Evolutionary conservation across 2,113 vertebrate genomes (phyloP), one percentile per base, ranked within the genome.

Genomic region (Brachyhypopomus occidentalis): DNA sequence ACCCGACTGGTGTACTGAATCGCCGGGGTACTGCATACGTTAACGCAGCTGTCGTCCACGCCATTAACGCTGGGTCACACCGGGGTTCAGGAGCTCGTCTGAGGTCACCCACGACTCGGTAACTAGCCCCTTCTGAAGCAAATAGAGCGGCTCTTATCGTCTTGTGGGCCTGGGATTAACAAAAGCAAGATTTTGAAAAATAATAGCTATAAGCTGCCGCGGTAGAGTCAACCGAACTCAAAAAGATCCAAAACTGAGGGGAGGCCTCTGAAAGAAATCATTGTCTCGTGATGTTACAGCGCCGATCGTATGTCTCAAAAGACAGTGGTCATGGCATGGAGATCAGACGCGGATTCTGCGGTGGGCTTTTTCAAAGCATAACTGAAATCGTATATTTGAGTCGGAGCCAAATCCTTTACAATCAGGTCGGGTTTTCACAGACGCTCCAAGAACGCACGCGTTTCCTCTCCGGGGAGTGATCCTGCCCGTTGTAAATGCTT

Each of bases 401-500:
- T 62, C 9, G 19, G 12, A 12, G 45, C 45, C 12, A 14, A 11
- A 14, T 14, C 14, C 22, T 60, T 55, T 25, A 6, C 22, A 64
- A 27, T 63, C 38, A 45, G 22, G 41, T 45, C 12, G 17, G 17
- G 6, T 72, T 80, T 80, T 64, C 64, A 55, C 70, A 73, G 59
- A 23, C 7, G 70, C 34, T 36, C 66, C 56, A 79, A 80, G 56
- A 64, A 73, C 64, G 38, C 20, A 34, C n/a, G 79, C 16, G 56
- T 78, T 77, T 48, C 38, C 78, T 81, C 74, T 70, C 77, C 19
- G 16, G 73, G 64, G 69, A 78, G 20, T 2, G 19, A 22, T 62
- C 76, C 71, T 41, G 71, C 84, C 72, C 66, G 56, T 71, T 67
- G 20, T 72, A 64, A 79, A 77, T 30, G 41, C 70, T 69, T 79